Conservation (phyloP, 2,797 vertebrate genomes). For the Phoeniculus purpureus region DNA sequence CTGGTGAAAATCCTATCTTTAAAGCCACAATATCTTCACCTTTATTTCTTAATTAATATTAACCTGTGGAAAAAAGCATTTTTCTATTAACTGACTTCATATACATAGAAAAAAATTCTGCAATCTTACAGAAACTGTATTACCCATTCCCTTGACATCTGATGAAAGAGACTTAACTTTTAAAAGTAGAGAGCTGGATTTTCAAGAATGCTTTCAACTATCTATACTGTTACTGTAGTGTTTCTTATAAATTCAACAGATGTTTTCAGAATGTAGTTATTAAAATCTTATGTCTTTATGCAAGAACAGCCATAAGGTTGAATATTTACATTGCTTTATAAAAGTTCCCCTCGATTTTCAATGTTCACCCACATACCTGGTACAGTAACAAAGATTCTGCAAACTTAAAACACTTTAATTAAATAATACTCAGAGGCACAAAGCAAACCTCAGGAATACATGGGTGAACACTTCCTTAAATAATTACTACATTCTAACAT, state of each 20-base stretch:
- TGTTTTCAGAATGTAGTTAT: slow-evolving; percentile 80
- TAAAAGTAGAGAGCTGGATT: slow-evolving; percentile 79
- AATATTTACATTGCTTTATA: slow-evolving; percentile 87
- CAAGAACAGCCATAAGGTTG: slow-evolving; percentile 77
- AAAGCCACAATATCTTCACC: slow-evolving; percentile 76
- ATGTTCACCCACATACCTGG: slow-evolving; percentile 81
- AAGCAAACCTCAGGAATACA: slow-evolving; percentile 81
- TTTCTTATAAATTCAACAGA: slow-evolving; percentile 80
- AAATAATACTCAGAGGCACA: slow-evolving; percentile 85
- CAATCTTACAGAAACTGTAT: slow-evolving; percentile 78
- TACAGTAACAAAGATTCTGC: slow-evolving; percentile 81
- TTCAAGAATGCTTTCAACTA: slow-evolving; percentile 81
- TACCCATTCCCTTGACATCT: slow-evolving; percentile 78
- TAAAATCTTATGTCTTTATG: slow-evolving; percentile 79
- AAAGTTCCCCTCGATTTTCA: slow-evolving; percentile 83
- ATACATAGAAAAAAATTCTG: slow-evolving; percentile 80
- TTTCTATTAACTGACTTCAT: slow-evolving; percentile 78
- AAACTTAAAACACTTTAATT: slow-evolving; percentile 83
- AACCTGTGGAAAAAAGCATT: slow-evolving; percentile 71
- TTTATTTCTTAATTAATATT: slow-evolving; percentile 74
- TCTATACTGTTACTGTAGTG: slow-evolving; percentile 75
- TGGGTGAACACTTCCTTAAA: slow-evolving; percentile 79
- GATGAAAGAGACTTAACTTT: slow-evolving; percentile 79
- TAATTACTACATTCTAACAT: slow-evolving; percentile 82
- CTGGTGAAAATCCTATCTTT: slow-evolving; percentile 76